phyloP scores from a whole-genome alignment of 2,888 invertebrate species.

The Parnassius apollo region DNA sequence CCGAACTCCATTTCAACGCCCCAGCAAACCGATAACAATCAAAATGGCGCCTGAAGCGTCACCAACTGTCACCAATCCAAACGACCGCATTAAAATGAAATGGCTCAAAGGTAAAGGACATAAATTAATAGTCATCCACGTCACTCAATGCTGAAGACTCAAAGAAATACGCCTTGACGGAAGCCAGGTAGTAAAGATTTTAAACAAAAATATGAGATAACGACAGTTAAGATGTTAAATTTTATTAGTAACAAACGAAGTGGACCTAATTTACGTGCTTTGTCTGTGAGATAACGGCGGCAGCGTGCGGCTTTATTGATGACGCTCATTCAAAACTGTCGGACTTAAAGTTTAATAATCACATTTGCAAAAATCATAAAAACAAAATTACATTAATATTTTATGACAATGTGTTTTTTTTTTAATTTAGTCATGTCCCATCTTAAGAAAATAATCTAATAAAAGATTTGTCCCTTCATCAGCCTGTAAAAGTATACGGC shows the following conservation, averaged over 20 bases:
- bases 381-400: constrained; percentile 12
- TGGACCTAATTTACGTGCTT: constrained; percentile 71
- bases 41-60: constrained; percentile 73
- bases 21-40: constrained; percentile 66
- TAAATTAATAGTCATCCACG: constrained; percentile 76
- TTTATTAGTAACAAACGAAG: constrained; percentile 76
- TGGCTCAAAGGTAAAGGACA: constrained; percentile 65
- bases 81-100: constrained; percentile 76
- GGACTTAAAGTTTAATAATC: constrained; percentile 13
- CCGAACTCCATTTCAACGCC: constrained; percentile 42
- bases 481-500: no score
- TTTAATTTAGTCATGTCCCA: background rate
- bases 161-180: constrained; percentile 65
- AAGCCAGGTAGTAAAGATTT: constrained; percentile 80
- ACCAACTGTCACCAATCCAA: constrained; percentile 68
- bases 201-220: constrained; percentile 77
- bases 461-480: no score
- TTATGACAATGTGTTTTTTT: background rate
- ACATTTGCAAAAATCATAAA: constrained; percentile 13
- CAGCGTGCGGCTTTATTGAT: constrained; percentile 38
- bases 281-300: constrained; percentile 42
- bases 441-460: no score
- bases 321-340: constrained; percentile 22
- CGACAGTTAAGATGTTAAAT: constrained; percentile 72
- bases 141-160: constrained; percentile 69